Percentiles rank a stretch among this genome's conserved stretches.
Evolutionary conservation across 2,113 vertebrate species (phyloP).

Genomic region (Sturnira hondurensis): DNA sequence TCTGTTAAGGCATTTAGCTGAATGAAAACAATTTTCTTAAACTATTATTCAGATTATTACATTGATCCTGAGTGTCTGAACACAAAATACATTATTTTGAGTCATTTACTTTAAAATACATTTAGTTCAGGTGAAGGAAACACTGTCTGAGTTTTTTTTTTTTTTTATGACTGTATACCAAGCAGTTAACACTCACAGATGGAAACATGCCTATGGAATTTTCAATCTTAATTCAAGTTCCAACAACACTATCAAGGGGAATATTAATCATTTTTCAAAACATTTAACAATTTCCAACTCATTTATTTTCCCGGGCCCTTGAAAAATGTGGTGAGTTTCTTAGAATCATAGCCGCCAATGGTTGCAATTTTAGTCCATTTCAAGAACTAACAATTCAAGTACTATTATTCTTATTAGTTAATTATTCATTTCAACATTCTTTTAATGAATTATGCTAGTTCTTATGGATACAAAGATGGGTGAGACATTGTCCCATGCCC

Average conservation of each 20-base stretch:
- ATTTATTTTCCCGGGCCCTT: slow-evolving; percentile 54
- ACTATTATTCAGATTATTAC: slow-evolving; percentile 23
- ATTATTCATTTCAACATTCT: slow-evolving; percentile 19
- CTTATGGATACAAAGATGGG: background rate
- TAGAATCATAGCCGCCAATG: background rate
- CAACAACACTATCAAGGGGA: slow-evolving; percentile 52
- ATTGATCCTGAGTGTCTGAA: slow-evolving; percentile 5
- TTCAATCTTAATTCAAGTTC: slow-evolving; percentile 65
- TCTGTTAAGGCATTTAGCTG: background rate
- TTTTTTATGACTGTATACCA: slow-evolving; percentile 11
- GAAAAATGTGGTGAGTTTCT: slow-evolving; percentile 51
- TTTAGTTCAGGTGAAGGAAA: slow-evolving; percentile 46
- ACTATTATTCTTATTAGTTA: slow-evolving; percentile 19
- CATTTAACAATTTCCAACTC: slow-evolving; percentile 68
- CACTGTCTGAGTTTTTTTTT: slow-evolving; percentile 25
- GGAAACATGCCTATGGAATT: slow-evolving; percentile 52
- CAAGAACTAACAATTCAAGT: slow-evolving; percentile 23
- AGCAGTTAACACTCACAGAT: slow-evolving; percentile 53
- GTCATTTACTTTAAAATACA: slow-evolving; percentile 28
- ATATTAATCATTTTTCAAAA: slow-evolving; percentile 72
- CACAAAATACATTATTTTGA: background rate
- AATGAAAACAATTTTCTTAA: slow-evolving; percentile 47
- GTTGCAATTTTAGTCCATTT: background rate
- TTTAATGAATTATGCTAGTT: background rate
- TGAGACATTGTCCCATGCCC: background rate